phyloP scores from a whole-genome alignment of 2,113 vertebrate genomes.

The Penelope pileata region DNA sequence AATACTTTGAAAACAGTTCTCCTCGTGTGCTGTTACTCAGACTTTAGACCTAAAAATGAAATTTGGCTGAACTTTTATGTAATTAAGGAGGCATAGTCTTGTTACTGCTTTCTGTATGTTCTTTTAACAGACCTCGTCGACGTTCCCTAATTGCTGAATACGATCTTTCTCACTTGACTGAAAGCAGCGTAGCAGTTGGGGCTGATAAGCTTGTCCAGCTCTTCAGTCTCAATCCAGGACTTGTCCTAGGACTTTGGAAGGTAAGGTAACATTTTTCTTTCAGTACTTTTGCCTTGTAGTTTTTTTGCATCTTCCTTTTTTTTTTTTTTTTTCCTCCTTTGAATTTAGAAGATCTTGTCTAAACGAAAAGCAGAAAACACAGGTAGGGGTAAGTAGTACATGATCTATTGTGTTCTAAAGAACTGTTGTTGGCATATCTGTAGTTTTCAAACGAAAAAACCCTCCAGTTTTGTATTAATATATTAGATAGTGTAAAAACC shows the following conservation, averaged over 20 bases:
- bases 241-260: slow-evolving; percentile 87
- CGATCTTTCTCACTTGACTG: slow-evolving; percentile 62
- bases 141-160: slow-evolving; percentile 82
- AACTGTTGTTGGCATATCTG: accelerated
- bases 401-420: background rate
- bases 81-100: background rate
- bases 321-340: background rate
- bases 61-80: background rate
- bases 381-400: background rate
- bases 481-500: background rate
- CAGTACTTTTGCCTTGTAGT: background rate
- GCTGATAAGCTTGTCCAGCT: slow-evolving; percentile 79
- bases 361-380: background rate
- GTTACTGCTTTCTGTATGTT: background rate
- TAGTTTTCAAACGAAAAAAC: background rate
- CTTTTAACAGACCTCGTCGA: slow-evolving; percentile 73
- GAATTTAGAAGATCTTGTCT: background rate
- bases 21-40: background rate
- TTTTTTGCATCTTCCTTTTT: background rate
- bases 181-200: slow-evolving; percentile 63
- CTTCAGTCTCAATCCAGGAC: slow-evolving; percentile 76
- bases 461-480: background rate
- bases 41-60: background rate
- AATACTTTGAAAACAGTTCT: background rate
- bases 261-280: slow-evolving; percentile 65